These are phyloP conservation scores for Drosophila tsacasi DNA, from an alignment of 1,140 invertebrate genomes.

Conservation along the genomic window DNA sequence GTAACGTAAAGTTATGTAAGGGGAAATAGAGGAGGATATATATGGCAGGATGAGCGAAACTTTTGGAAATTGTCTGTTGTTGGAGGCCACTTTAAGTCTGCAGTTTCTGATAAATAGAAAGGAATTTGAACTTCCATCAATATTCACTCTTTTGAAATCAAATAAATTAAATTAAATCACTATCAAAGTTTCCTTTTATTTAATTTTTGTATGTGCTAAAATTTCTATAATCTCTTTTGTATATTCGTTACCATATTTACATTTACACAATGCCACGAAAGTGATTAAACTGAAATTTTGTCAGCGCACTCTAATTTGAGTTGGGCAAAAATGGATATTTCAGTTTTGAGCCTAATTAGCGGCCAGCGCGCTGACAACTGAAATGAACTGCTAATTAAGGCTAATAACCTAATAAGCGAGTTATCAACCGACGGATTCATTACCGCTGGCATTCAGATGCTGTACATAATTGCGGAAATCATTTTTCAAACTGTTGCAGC, in stretches of 20 bases:
- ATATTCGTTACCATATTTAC: not conserved
- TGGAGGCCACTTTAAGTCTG: not conserved
- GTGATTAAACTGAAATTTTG: conserved; percentile 14
- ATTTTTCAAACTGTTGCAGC: conserved; percentile 18
- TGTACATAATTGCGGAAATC: conserved; percentile 23
- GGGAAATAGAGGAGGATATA: not conserved
- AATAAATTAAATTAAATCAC: not conserved
- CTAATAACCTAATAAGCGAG: conserved; percentile 48
- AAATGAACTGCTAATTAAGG: conserved; percentile 48
- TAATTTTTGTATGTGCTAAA: not conserved
- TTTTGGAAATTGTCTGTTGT: not conserved
- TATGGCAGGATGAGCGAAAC: not conserved
- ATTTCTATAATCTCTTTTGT: not conserved
- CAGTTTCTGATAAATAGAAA: not conserved
- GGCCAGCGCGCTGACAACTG: conserved; percentile 26
- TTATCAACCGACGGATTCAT: conserved; percentile 43
- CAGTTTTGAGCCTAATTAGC: conserved; percentile 44
- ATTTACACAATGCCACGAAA: conserved; percentile 8
- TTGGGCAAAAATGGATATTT: conserved; percentile 35
- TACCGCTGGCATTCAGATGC: conserved; percentile 17
- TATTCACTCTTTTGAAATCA: not conserved
- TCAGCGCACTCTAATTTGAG: conserved; percentile 7
- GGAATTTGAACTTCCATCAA: not conserved
- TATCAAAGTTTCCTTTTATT: too few species aligned
- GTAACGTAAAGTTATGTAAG: conserved; percentile 2